Percentiles rank a stretch among this genome's conserved stretches.
These are phyloP conservation scores for Mesaphorura yosii DNA, from an alignment of 1,140 invertebrate species.

Conservation along the genomic window DNA sequence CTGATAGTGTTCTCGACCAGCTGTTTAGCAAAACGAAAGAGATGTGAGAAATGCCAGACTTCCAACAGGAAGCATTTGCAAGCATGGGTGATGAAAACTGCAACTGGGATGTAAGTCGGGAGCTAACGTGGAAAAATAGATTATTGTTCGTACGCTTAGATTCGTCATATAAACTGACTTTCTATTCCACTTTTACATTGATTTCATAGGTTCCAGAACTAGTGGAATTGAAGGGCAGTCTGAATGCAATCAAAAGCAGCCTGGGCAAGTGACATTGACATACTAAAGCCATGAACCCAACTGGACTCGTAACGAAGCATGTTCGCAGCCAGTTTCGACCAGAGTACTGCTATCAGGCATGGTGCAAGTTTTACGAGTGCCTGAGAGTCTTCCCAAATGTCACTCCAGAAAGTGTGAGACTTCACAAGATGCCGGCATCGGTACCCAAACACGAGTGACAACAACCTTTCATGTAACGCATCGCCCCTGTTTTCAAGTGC, in stretches of 20 bases:
- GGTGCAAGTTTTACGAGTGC: neutral
- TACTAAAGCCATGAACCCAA: slow-evolving; percentile 45
- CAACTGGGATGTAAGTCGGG: too few species aligned
- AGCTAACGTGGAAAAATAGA: too few species aligned
- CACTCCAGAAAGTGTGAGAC: slow-evolving; percentile 68
- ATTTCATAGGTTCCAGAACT: slow-evolving; percentile 26
- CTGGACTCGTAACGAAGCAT: slow-evolving; percentile 51
- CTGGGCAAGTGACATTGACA: slow-evolving; percentile 39
- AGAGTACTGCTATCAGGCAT: slow-evolving; percentile 64
- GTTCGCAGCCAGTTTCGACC: slow-evolving; percentile 50
- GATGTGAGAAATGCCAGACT: too few species aligned
- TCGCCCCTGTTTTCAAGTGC: slow-evolving; percentile 51
- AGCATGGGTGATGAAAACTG: too few species aligned
- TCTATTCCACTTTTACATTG: too few species aligned
- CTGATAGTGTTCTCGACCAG: too few species aligned
- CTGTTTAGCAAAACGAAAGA: too few species aligned
- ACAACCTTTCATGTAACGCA: neutral
- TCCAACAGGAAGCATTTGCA: too few species aligned
- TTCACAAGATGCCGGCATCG: slow-evolving; percentile 55
- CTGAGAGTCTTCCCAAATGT: slow-evolving; percentile 8
- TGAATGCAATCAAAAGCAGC: slow-evolving; percentile 66
- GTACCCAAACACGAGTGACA: slow-evolving; percentile 38
- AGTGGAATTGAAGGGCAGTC: slow-evolving; percentile 51
- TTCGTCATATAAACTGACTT: too few species aligned
- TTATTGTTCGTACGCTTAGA: too few species aligned